Conservation (phyloP, 1,140 invertebrate genomes). For the Drosophila parvula region DNA sequence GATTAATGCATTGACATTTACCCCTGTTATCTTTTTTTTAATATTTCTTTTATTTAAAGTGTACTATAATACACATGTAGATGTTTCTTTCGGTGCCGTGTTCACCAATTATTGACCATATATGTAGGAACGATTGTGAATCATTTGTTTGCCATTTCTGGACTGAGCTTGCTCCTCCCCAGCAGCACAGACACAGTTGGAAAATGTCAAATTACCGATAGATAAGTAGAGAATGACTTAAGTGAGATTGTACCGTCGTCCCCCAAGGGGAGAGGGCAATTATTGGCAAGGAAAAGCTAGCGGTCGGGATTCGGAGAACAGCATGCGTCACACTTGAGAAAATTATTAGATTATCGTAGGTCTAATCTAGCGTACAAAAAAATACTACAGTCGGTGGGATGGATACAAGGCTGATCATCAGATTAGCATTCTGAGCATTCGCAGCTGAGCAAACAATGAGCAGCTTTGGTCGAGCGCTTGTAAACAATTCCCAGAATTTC, state of each 20-base stretch:
- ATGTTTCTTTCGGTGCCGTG: slow-evolving; percentile 6
- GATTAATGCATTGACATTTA: too few relatives aligned
- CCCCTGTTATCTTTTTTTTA: too few relatives aligned
- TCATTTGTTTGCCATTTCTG: slow-evolving; percentile 52
- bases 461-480: not conserved
- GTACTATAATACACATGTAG: too few relatives aligned
- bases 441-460: slow-evolving; percentile 54
- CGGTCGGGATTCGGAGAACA: slow-evolving; percentile 13
- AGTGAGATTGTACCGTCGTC: slow-evolving; percentile 28
- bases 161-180: slow-evolving; percentile 5
- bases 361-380: slow-evolving; percentile 8
- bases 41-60: too few relatives aligned
- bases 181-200: not conserved
- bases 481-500: not conserved
- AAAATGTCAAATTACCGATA: slow-evolving; percentile 40
- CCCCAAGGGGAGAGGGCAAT: slow-evolving; percentile 23
- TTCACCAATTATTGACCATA: slow-evolving; percentile 46
- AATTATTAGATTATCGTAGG: slow-evolving; percentile 44
- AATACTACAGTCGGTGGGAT: slow-evolving; percentile 5
- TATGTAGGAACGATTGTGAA: slow-evolving; percentile 50
- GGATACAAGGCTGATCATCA: not conserved
- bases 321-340: slow-evolving; percentile 48
- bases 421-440: slow-evolving; percentile 18
- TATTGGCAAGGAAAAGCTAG: slow-evolving; percentile 26
- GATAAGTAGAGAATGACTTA: slow-evolving; percentile 34